Base-by-base conservation (phyloP, 2,888 invertebrate genomes). In the Drosophila paramelanica region DNA sequence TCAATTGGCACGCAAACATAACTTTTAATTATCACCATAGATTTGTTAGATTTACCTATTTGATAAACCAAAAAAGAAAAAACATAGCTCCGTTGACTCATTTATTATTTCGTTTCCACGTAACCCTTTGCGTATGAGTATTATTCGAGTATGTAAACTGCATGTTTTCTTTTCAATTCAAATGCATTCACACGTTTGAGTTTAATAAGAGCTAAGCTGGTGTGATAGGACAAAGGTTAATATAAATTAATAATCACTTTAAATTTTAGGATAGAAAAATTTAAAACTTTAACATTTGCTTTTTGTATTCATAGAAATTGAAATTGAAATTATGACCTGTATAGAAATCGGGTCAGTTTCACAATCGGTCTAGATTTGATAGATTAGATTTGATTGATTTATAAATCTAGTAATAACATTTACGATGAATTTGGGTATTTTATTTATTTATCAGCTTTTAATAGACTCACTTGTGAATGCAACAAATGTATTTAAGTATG, bases 1-100 rank as follows among this genome's bases (percentile, higher is more conserved):
- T 36, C 36, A 88, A 72, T 88, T 88, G 88, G 87, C 88, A 83
- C 84, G 87, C 77, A 71, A 59, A 58, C 46, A 75, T 58, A 60
- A 59, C 67, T 57, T 67, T 66, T 79, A 33, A 79, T 67, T 72
- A 60, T 62, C 53, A 65, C 41, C 69, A 67, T 87, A 84, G 82
- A 79, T 84, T 81, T 82, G 61, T 69, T 78, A 74, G 64, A 74
- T 57, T 65, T 62, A 45, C 71, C 62, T 57, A 46, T 46, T 65
- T 75, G 46, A 57, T 43, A 33, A 56, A 27, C 20, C 36, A 23
- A 17, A 62, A 41, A 23, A 6, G 14, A 52, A 59, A n/a, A 23
- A 23, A 23, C 17, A 17, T 23, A 23, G 11, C 23, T 14, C 58
- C 53, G 52, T 64, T 67, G 62, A 59, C 56, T 72, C 56, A 33